Base-by-base conservation (phyloP, 2,113 vertebrate species). In the Phalacrocorax pelagicus region DNA sequence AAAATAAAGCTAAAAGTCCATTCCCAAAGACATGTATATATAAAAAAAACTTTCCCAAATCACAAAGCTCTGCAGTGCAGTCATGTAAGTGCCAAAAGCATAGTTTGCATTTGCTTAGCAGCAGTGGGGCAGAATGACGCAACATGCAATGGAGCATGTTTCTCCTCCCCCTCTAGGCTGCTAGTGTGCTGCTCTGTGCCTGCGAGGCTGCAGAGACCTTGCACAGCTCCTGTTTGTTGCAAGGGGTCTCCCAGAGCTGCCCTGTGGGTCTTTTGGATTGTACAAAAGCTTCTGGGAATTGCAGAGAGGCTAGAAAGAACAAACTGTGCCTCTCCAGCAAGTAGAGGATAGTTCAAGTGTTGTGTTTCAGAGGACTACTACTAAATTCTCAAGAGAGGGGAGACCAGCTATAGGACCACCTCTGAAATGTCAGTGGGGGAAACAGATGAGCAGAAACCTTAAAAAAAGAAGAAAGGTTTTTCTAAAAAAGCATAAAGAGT, bases 171-270 rank as follows among this genome's bases (percentile, higher is more conserved):
- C 38, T 49, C 36, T 15, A 42, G 65, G 32, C 66, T 61, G 38
- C 57, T 5, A 27, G 38, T 11, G 1, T 11, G 7, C 70, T 23
- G 11, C 52, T n/a, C 12, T 6, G 49, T 52, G 34, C 44, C 1
- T 1, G 14, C 1, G 1, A 63, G 65, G 47, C 36, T 34, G 24
- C 8, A 7, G 72, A 23, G 23, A 72, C 7, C 14, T 58, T 44
- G 74, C 36, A 52, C 0, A 0, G 11, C 12, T 27, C 63, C 40
- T 2, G 1, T 61, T 72, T 85, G 29, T n/a, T 55, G 40, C 51
- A 36, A 87, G 40, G 8, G 21, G 38, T 38, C 61, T 82, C 24
- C 42, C 52, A 71, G 57, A 92, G 24, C 49, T 51, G 21, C 22
- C 54, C 63, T 32, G 13, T 19, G 38, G 27, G 22, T 79, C 17